Conservation (phyloP, 1,140 invertebrate genomes). For the Pectinophora gossypiella region DNA sequence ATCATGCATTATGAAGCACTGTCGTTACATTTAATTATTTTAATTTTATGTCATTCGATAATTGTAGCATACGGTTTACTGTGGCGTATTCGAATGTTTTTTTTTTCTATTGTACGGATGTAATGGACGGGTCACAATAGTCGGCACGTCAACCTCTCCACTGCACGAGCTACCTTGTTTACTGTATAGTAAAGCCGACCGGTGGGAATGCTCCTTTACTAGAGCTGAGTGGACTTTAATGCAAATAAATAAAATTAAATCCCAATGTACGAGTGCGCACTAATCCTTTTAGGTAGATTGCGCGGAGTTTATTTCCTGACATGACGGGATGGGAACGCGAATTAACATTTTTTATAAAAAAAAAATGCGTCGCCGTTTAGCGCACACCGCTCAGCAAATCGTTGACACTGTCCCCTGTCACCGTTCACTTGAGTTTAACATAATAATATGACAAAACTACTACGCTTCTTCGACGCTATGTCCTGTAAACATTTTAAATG, state of each 20-base stretch:
- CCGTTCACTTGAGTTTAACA: not conserved
- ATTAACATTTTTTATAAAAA: no score
- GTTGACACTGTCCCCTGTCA: not conserved
- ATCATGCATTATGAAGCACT: not conserved
- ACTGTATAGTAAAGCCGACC: no score
- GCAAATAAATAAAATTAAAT: no score
- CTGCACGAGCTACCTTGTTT: no score
- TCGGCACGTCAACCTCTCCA: no score
- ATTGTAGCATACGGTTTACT: not conserved
- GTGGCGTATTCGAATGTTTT: not conserved
- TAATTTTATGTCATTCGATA: constrained; percentile 2
- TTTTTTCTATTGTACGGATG: constrained; percentile 26
- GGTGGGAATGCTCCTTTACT: no score
- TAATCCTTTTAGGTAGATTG: no score
- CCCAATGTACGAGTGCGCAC: no score
- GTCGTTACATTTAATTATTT: constrained; percentile 3
- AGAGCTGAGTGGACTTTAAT: no score
- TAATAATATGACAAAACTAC: constrained; percentile 3
- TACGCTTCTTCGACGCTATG: not conserved
- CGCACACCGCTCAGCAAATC: not conserved
- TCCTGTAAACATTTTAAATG: constrained; percentile 32
- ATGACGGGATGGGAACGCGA: no score
- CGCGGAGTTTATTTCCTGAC: no score
- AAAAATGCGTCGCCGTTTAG: not conserved
- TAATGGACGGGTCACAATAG: constrained; percentile 5